Percentiles rank a stretch among this genome's conserved stretches.
Evolutionary conservation across 2,113 vertebrate species (phyloP).

Genomic region (Rutilus rutilus): DNA sequence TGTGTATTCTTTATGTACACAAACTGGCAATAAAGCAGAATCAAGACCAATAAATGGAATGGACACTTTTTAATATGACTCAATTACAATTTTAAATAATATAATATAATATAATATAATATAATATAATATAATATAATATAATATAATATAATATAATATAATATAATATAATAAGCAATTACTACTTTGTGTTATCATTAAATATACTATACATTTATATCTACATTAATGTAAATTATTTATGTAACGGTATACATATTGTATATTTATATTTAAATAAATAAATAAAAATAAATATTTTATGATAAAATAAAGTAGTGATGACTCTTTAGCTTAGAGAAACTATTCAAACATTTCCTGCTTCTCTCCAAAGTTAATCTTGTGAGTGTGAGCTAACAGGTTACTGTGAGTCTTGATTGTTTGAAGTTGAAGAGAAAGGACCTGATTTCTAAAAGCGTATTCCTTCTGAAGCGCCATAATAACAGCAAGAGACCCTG

Average conservation of each 20-base stretch:
- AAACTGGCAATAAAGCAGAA: not conserved
- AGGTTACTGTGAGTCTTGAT: not conserved
- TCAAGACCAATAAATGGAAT: not conserved
- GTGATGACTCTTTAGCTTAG: not conserved
- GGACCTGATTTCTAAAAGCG: not conserved
- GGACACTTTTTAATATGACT: not conserved
- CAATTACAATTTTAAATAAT: not conserved
- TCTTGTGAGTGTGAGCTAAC: not conserved
- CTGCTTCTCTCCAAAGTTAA: not conserved
- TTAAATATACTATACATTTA: not conserved
- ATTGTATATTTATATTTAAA: not conserved
- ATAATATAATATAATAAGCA: not conserved
- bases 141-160: too few species aligned
- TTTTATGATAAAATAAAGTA: not conserved
- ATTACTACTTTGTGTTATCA: not conserved
- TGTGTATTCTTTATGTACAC: not conserved
- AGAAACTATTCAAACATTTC: not conserved
- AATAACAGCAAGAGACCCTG: conserved; percentile 27
- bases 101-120: not conserved
- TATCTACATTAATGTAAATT: not conserved
- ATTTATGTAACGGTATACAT: not conserved
- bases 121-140: not conserved
- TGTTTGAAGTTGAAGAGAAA: conserved; percentile 22
- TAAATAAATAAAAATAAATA: not conserved
- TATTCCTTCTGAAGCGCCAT: not conserved